Base-by-base conservation (phyloP, 2,888 invertebrate species). In the Drosophila prostipennis region DNA sequence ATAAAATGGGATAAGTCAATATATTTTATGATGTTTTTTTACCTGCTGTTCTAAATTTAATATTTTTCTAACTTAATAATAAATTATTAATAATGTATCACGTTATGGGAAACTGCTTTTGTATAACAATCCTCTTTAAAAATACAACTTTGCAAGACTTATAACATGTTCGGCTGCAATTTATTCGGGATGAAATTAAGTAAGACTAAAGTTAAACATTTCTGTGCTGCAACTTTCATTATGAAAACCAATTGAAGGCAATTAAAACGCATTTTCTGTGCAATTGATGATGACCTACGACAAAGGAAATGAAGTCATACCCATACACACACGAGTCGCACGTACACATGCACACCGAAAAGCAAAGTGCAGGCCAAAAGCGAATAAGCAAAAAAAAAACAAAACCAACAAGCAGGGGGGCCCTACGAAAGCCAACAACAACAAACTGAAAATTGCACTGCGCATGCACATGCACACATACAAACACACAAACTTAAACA, bases 281-380 rank as follows among this genome's bases (percentile, higher is more conserved):
- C 75, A 74, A 72, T 80, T 77, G 89, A 69, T 79, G 90, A 89
- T 91, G 90, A 90, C 90, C 90, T 90, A 90, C 90, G 91, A 90
- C 90, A 90, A 90, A 90, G 90, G 90, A 90, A 90, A 90, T 90
- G 89, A 90, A 91, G 89, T 89, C 91, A 90, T 88, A 85, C 86
- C 87, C 90, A 78, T 61, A 80, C 77, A 76, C 53, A 68, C 49
- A 45, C 39, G 48, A 26, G 34, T 40, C 43, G 51, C 57, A 58
- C 54, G 40, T 26, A 53, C 39, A 53, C 45, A 43, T 16, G 40
- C 43, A 26, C 58, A 63, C 60, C 56, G 49, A 61, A 56, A 85
- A 81, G 70, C 83, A 82, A 83, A 75, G 88, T 86, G 80, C 72
- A 67, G 55, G 78, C 60, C 68, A 49, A 69, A 70, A 76, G 67